Conservation (phyloP, 2,113 vertebrate genomes). For the Rhinoderma darwinii region DNA sequence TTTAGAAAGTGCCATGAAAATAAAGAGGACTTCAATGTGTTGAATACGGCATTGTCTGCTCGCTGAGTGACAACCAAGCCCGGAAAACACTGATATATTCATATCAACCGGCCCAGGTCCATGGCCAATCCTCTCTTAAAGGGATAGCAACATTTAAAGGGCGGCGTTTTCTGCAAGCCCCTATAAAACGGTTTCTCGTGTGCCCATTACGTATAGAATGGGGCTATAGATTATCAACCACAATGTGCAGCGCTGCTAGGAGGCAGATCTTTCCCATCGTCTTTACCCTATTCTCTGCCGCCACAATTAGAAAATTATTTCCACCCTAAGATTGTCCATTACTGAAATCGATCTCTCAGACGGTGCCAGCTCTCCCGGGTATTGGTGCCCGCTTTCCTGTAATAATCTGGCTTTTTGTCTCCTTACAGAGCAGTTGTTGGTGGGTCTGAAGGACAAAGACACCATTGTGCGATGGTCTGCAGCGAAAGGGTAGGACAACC, state of each 20-base stretch:
- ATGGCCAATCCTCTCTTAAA: neutral
- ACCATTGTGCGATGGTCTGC: slow-evolving; percentile 96
- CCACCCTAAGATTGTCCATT: too few relatives aligned
- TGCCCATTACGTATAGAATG: too few relatives aligned
- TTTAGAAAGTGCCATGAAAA: neutral
- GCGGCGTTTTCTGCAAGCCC: too few relatives aligned
- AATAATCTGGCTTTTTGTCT: slow-evolving; percentile 33
- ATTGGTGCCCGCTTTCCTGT: neutral
- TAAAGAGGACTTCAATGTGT: too few relatives aligned
- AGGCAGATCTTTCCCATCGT: neutral
- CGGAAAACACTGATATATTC: slow-evolving; percentile 2
- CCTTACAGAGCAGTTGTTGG: slow-evolving; percentile 86
- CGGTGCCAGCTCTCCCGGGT: neutral
- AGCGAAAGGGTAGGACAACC: slow-evolving; percentile 89
- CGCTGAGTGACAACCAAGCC: neutral
- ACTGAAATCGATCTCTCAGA: neutral
- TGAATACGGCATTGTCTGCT: slow-evolving; percentile 1
- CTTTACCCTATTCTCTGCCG: too few relatives aligned
- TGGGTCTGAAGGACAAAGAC: slow-evolving; percentile 94
- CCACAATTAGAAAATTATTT: too few relatives aligned
- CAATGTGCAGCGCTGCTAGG: too few relatives aligned
- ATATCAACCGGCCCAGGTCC: neutral
- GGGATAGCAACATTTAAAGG: neutral
- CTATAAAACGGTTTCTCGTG: too few relatives aligned
- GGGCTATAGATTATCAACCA: too few relatives aligned